These are phyloP conservation scores for Colostygia pectinataria DNA, from an alignment of 2,888 invertebrate genomes.

Conservation along the genomic window DNA sequence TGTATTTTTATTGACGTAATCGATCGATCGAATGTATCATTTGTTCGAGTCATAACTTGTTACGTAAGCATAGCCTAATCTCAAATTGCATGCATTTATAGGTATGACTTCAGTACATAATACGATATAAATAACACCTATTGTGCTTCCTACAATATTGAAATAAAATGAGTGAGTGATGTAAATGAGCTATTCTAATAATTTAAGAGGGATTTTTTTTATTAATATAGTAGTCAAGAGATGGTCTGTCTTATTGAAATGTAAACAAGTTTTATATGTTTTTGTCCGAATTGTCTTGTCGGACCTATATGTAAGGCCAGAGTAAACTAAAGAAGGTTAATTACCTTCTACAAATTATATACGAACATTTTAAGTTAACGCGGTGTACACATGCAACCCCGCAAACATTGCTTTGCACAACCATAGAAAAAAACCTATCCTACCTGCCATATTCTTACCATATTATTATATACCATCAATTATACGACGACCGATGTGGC, in stretches of 20 bases:
- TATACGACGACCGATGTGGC: no score
- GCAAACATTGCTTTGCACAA: neutral
- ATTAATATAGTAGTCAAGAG: neutral
- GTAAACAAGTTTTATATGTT: slow-evolving; percentile 18
- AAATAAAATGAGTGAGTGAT: no score
- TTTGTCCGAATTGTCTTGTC: slow-evolving; percentile 26
- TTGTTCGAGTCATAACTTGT: slow-evolving; percentile 16
- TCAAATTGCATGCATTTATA: neutral
- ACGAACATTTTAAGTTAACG: slow-evolving; percentile 31
- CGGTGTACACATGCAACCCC: slow-evolving; percentile 35
- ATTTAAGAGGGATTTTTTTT: neutral
- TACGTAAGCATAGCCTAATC: slow-evolving; percentile 7
- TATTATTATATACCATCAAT: no score
- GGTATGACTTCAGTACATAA: neutral
- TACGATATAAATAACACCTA: slow-evolving; percentile 1
- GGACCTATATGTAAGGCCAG: slow-evolving; percentile 26
- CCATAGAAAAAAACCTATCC: neutral
- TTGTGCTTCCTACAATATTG: neutral
- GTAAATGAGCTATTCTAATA: no score
- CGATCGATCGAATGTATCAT: slow-evolving; percentile 5
- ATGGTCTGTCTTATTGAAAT: slow-evolving; percentile 4
- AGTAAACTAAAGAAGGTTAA: slow-evolving; percentile 40
- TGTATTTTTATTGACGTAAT: slow-evolving; percentile 13
- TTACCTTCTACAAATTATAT: slow-evolving; percentile 32
- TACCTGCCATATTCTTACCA: no score